These are phyloP conservation scores for Camelus bactrianus DNA, from an alignment of 2,113 vertebrate species.

Conservation along the genomic window DNA sequence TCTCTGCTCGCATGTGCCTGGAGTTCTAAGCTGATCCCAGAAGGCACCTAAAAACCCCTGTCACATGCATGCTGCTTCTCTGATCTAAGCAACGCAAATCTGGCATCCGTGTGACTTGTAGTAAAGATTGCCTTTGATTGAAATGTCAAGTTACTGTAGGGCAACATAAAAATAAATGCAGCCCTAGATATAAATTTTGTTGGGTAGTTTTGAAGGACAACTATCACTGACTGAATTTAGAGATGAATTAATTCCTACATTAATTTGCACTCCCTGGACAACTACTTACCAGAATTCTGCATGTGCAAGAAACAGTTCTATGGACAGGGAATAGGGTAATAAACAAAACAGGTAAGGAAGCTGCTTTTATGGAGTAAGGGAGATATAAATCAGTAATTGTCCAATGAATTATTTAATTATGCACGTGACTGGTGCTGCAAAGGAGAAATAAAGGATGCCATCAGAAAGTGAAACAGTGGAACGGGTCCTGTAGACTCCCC, in stretches of 20 bases:
- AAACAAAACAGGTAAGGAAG: background rate
- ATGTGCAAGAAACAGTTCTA: background rate
- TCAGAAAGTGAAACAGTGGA: accelerated
- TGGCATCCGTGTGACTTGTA: background rate
- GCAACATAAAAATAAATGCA: background rate
- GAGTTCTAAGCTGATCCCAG: background rate
- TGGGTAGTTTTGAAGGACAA: background rate
- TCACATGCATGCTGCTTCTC: background rate
- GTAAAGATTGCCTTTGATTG: background rate
- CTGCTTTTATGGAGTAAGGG: background rate
- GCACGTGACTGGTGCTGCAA: accelerated
- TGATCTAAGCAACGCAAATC: background rate
- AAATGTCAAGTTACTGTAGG: background rate
- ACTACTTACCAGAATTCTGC: background rate
- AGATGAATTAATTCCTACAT: background rate
- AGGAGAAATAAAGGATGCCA: background rate
- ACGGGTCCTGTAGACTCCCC: accelerated
- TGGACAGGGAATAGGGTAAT: too few species aligned
- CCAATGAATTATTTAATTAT: background rate
- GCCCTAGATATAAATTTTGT: background rate
- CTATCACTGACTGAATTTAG: background rate
- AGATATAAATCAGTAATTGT: background rate
- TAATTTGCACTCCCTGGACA: background rate
- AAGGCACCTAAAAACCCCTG: background rate
- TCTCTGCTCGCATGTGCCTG: background rate